These are phyloP conservation scores for Silurus aristotelis DNA, from an alignment of 2,797 vertebrate species.

Conservation along the genomic window DNA sequence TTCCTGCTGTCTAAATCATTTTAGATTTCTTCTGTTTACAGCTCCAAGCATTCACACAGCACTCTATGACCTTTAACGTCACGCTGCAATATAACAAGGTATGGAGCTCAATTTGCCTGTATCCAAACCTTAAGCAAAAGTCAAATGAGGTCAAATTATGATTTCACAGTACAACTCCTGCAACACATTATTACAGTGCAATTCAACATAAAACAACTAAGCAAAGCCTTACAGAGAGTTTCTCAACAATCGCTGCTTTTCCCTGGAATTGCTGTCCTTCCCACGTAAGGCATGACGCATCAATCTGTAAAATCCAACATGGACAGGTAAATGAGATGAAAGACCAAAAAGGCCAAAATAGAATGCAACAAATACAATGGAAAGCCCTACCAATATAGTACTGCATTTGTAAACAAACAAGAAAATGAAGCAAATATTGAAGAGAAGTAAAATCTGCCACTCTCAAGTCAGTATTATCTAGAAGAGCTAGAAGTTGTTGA, in stretches of 20 bases:
- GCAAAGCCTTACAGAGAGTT: conserved; percentile 88
- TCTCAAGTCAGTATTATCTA: not conserved
- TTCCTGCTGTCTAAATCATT: not conserved
- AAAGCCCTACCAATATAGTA: not conserved
- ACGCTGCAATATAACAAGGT: not conserved
- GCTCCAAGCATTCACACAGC: not conserved
- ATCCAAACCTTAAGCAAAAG: conserved; percentile 7
- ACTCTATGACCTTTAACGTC: not conserved
- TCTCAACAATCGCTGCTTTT: conserved; percentile 95
- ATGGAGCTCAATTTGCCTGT: conserved; percentile 16
- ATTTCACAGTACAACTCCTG: not conserved
- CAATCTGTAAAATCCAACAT: conserved; percentile 77
- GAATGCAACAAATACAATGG: not conserved
- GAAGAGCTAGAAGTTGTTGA: not conserved
- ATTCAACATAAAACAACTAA: conserved; percentile 8
- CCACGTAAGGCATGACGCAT: conserved; percentile 98
- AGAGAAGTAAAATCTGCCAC: not conserved
- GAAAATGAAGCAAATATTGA: not conserved
- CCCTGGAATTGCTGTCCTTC: conserved; percentile 98
- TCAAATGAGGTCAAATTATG: not conserved
- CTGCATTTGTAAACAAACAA: not conserved
- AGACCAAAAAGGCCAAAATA: not conserved
- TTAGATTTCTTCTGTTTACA: not conserved
- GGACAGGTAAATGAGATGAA: conserved; percentile 3
- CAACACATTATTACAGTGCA: not conserved